These are phyloP conservation scores for Eutolmus rufibarbis DNA, from an alignment of 2,888 invertebrate genomes.

Conservation along the genomic window DNA sequence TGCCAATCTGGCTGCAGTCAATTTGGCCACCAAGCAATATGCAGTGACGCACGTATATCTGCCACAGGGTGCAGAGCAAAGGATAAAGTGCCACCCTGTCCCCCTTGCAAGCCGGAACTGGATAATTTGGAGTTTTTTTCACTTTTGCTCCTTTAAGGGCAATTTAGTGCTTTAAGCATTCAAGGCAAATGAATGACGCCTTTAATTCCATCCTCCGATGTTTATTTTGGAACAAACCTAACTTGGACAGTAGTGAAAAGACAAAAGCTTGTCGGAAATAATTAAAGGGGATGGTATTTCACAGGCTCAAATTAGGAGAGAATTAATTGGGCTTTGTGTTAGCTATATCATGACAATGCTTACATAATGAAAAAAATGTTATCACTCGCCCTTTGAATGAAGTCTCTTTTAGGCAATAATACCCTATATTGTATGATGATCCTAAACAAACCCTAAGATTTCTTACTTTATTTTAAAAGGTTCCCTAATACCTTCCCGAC, in stretches of 20 bases:
- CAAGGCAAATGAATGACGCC: not conserved
- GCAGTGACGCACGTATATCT: not conserved
- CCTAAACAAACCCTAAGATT: not conserved
- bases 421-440: not conserved
- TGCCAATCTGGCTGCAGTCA: not conserved
- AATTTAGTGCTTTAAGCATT: not conserved
- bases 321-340: not conserved
- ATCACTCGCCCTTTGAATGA: not conserved
- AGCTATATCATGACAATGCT: not conserved
- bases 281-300: not conserved
- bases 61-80: not conserved
- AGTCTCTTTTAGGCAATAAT: not conserved
- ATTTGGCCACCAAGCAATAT: not conserved
- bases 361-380: not conserved
- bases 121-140: not conserved
- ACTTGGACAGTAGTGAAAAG: not conserved
- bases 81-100: not conserved
- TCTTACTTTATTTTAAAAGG: not conserved
- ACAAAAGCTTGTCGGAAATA: not conserved
- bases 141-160: not conserved
- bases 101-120: not conserved
- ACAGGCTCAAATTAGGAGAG: not conserved
- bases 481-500: not conserved
- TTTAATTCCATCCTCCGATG: not conserved
- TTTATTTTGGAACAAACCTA: not conserved